phyloP scores from a whole-genome alignment of 2,797 vertebrate species.

The Nothura maculosa region DNA sequence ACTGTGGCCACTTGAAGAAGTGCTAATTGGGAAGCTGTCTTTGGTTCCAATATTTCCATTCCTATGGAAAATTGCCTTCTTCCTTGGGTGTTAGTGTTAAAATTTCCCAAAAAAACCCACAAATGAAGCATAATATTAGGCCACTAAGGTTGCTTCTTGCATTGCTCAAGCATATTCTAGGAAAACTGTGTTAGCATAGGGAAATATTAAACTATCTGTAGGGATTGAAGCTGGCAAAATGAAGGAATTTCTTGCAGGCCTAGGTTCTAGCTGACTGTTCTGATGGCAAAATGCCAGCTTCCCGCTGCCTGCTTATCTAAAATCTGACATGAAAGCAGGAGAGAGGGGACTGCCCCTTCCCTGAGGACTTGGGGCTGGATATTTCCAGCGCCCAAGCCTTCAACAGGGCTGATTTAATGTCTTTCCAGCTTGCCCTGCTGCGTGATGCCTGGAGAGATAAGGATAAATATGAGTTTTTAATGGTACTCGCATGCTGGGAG shows the following conservation, averaged over 20 bases:
- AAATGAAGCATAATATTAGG: rapidly evolving
- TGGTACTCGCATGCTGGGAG: neutral
- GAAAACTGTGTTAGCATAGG: neutral
- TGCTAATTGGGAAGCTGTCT: neutral
- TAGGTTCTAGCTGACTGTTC: neutral
- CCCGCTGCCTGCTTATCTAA: neutral
- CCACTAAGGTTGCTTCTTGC: neutral
- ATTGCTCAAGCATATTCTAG: neutral
- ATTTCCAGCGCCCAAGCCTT: neutral
- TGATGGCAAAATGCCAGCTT: neutral
- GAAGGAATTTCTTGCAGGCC: neutral
- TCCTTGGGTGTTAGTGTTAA: no score
- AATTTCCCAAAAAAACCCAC: neutral
- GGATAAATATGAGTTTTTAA: neutral
- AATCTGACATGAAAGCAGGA: neutral
- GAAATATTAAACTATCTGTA: neutral
- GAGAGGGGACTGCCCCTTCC: neutral
- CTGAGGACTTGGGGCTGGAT: neutral
- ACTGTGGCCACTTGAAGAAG: neutral
- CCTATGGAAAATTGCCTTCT: neutral
- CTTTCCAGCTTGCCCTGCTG: neutral
- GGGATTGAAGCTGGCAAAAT: neutral
- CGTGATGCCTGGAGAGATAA: neutral
- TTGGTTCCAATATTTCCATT: neutral
- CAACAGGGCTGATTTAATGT: neutral